Percentiles rank a stretch among this genome's conserved stretches.
phyloP scores from a whole-genome alignment of 30 jellyfish, hydroid and myxozoan species.

The Rhopilema esculentum region DNA sequence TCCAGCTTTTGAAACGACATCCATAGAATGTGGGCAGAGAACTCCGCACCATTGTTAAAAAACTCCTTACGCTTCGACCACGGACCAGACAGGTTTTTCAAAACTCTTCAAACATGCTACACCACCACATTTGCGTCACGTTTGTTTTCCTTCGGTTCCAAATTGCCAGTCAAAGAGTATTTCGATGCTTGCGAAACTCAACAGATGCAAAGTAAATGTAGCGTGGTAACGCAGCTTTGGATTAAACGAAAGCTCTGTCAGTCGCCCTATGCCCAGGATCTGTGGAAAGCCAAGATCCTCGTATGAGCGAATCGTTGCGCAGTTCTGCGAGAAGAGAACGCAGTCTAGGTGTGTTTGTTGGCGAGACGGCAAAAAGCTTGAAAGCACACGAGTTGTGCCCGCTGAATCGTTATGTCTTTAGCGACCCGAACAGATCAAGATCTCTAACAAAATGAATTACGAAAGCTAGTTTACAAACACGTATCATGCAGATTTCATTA shows the following conservation, averaged over 20 bases:
- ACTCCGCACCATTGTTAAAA: not conserved
- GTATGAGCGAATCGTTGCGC: not conserved
- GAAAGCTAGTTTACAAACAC: slow-evolving; percentile 58
- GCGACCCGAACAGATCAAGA: not conserved
- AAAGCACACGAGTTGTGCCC: not conserved
- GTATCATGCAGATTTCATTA: slow-evolving; percentile 24
- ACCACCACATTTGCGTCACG: not conserved
- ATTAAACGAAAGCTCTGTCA: not conserved
- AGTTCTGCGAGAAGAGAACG: not conserved
- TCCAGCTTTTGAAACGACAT: not conserved
- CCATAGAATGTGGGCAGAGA: not conserved
- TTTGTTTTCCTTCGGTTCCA: not conserved
- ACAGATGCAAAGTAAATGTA: not conserved
- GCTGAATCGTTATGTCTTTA: not conserved
- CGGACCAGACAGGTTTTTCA: not conserved
- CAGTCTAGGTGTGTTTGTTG: not conserved
- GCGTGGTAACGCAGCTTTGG: not conserved
- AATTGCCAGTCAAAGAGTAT: not conserved
- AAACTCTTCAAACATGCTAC: not conserved
- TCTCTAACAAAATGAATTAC: slow-evolving; percentile 22
- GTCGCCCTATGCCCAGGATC: not conserved
- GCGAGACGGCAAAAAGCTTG: not conserved
- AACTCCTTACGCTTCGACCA: not conserved
- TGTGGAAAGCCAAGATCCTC: not conserved
- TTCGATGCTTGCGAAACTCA: not conserved